Evolutionary conservation across 2,888 invertebrate species (phyloP), one percentile per base, ranked within the genome.

Genomic region (Taenaris catops): DNA sequence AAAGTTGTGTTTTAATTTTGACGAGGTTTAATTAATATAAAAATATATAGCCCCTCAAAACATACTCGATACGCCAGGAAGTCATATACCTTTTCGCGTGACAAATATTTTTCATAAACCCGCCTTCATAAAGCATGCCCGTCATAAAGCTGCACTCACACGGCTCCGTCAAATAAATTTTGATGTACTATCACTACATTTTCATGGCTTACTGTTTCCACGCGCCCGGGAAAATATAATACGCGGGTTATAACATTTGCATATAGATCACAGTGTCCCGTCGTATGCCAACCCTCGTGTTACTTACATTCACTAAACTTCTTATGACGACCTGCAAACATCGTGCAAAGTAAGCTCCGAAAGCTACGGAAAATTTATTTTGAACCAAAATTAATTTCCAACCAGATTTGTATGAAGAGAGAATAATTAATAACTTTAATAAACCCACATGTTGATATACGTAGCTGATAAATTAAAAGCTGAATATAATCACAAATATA

Each of bases 191-290:
- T 67, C 63, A 63, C 53, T 53, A 65, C 67, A 70, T 71, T 69
- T 69, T 59, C 64, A 52, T 57, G 58, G 67, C 68, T 69, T 66
- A 69, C 68, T 61, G 69, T 71, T 69, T 64, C 61, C 62, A 62
- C 66, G 61, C 49, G 55, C 50, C 58, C 53, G 65, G n/a, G 34
- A 61, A 70, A 80, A 78, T 80, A 81, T 83, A 83, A 86, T 84
- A 84, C 81, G 75, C 80, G 74, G 73, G 79, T 74, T 79, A 80
- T 81, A 78, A 78, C 61, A 84, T 86, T 86, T 79, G 70, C 86
- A 86, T 86, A 79, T 83, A 84, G 76, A 86, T 83, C 84, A 79
- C 78, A 55, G 44, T 69, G 69, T 71, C 64, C 64, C 52, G 51
- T 52, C 59, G 55, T 58, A 55, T 55, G 51, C 44, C 49, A 46